Evolutionary conservation across 2,888 invertebrate species (phyloP), one percentile per base, ranked within the genome.

Genomic region (Sinopyrophorus schimmeli): DNA sequence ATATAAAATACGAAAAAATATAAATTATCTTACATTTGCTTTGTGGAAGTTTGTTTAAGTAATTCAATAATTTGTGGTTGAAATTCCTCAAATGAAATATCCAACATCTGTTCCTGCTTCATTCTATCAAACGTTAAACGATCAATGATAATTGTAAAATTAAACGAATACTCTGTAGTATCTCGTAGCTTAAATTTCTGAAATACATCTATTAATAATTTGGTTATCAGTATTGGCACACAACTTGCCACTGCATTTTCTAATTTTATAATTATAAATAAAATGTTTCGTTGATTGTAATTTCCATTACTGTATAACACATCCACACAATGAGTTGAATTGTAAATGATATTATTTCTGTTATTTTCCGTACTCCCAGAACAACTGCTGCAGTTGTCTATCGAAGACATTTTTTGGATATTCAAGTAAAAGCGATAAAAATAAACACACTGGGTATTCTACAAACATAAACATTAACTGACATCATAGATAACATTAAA

Each of bases 71-170:
- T 53, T 53, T 72, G 69, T 5, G 61, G 57, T 44, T 66, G 66
- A 40, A 73, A 66, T 57, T 73, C 73, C 27, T 61, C 60, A 52
- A 66, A 73, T 51, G 65, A 62, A 31, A 73, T 71, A 51, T 73
- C 73, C 20, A 73, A 55, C 35, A 56, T 60, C 51, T 73, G 73
- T 27, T 68, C 69, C 2, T 43, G 43, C 44, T 67, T 62, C 57
- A 73, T 69, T 7, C 57, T 37, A 42, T 70, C 68, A 55, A 72
- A 73, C 38, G 54, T 57, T 3, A 53, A 54, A 17, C 61, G 56
- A 55, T 71, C 66, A 18, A 73, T 67, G 17, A 57, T 50, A 37
- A 66, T 57, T 1, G 66, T 68, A 38, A 66, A 73, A 57, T 72
- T 72, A 44, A 73, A 72, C 0, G 58, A 59, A 46, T 65, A 67